These are phyloP conservation scores for Sebastes minor DNA, from an alignment of 2,797 vertebrate genomes.

Conservation along the genomic window DNA sequence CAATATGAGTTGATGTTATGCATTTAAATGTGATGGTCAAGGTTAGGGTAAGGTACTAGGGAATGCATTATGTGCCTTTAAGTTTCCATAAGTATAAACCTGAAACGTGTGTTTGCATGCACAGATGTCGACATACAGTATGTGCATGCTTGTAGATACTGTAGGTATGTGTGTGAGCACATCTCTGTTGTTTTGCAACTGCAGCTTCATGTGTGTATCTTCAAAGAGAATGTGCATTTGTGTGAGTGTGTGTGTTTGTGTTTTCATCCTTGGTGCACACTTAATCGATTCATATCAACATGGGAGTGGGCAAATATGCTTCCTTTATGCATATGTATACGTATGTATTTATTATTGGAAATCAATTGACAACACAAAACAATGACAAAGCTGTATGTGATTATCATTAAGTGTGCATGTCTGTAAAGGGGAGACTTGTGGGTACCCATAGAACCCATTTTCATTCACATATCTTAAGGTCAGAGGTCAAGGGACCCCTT, in stretches of 20 bases:
- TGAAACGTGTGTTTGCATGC: not conserved
- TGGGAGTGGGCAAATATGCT: too few relatives aligned
- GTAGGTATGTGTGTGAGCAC: not conserved
- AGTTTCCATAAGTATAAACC: not conserved
- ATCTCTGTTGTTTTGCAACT: not conserved
- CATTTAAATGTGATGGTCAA: not conserved
- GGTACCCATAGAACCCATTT: too few relatives aligned
- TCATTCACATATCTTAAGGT: too few relatives aligned
- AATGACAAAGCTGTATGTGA: too few relatives aligned
- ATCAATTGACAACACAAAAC: too few relatives aligned
- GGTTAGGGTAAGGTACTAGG: not conserved
- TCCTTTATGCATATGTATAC: too few relatives aligned
- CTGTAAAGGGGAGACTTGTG: too few relatives aligned
- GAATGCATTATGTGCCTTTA: not conserved
- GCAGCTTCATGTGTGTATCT: not conserved
- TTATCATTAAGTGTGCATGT: too few relatives aligned
- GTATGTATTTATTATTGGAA: too few relatives aligned
- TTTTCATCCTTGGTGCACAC: not conserved
- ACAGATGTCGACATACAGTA: not conserved
- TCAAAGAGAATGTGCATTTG: not conserved
- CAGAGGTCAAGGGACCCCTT: too few relatives aligned
- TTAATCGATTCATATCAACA: too few relatives aligned
- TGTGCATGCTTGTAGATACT: not conserved
- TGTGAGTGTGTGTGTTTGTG: not conserved
- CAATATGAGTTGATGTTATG: not conserved